Evolutionary conservation across 1,140 invertebrate species (phyloP).

Genomic region (Caenorhabditis remanei): DNA sequence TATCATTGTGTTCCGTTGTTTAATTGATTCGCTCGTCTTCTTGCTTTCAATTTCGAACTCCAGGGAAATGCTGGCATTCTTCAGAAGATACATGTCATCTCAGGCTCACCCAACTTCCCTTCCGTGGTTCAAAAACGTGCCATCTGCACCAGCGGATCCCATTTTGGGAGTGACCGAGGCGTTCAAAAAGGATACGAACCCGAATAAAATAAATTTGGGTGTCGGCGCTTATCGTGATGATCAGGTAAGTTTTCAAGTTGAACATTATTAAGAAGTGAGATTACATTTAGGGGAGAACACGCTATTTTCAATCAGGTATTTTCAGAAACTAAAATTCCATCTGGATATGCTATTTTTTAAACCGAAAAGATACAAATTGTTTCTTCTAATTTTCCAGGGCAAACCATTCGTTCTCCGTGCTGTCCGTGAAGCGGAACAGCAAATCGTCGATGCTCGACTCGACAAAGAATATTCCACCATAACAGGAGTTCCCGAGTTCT

Average conservation of each 20-base stretch:
- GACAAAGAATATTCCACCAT: conserved; percentile 98
- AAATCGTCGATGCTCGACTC: conserved; percentile 83
- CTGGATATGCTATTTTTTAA: too few species aligned
- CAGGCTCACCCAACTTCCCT: not conserved
- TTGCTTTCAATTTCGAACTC: not conserved
- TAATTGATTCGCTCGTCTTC: too few species aligned
- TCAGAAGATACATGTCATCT: conserved; percentile 22
- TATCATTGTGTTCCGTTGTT: not conserved
- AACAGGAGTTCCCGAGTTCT: conserved; percentile 82
- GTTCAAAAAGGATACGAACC: conserved; percentile 91
- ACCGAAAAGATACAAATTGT: too few species aligned
- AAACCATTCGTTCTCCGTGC: conserved; percentile 70
- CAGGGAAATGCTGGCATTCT: conserved; percentile 17
- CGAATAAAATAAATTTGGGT: conserved; percentile 97
- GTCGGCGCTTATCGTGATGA: conserved; percentile 98
- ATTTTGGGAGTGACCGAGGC: conserved; percentile 98
- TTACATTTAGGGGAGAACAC: too few species aligned
- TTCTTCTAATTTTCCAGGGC: conserved; percentile 66
- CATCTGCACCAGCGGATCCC: conserved; percentile 98
- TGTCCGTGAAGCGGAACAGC: conserved; percentile 85
- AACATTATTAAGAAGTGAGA: too few species aligned
- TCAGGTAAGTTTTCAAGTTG: conserved; percentile 84
- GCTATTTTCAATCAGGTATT: too few species aligned
- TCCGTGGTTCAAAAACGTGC: conserved; percentile 81
- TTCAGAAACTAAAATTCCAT: too few species aligned